A percentile compares a stretch with the other conserved stretches of the same genome.
Conservation (phyloP, 2,888 invertebrate genomes). For the Chymomyza fuscimana region DNA sequence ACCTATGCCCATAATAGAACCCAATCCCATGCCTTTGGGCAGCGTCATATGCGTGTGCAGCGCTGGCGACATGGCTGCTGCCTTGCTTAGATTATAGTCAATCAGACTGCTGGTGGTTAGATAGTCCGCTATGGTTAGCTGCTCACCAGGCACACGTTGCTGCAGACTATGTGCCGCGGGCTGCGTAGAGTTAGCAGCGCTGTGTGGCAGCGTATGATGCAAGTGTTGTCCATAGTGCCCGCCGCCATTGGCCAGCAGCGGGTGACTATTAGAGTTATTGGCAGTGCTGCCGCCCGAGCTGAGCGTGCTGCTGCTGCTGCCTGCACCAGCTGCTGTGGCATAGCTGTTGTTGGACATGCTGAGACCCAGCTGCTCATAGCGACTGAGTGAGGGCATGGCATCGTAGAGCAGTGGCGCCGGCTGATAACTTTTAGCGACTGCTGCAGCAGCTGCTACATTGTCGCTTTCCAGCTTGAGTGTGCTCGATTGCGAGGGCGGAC, state of each 20-base stretch:
- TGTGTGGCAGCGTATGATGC: constrained; percentile 75
- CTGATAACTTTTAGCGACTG: constrained; percentile 71
- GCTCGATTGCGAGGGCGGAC: constrained; percentile 78
- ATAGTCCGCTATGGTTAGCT: constrained; percentile 77
- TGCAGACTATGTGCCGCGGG: constrained; percentile 53
- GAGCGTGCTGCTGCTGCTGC: constrained; percentile 57
- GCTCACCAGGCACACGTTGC: constrained; percentile 64
- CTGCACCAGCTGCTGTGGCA: constrained; percentile 57
- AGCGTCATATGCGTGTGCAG: constrained; percentile 69
- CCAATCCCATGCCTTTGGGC: constrained; percentile 70
- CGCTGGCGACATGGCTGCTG: constrained; percentile 57
- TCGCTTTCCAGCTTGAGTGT: constrained; percentile 78
- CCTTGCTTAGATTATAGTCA: constrained; percentile 77
- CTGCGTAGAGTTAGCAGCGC: constrained; percentile 37
- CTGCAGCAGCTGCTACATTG: constrained; percentile 27
- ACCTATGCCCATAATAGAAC: constrained; percentile 43
- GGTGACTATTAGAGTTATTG: constrained; percentile 28
- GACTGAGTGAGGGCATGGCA: constrained; percentile 75
- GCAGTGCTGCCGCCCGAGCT: constrained; percentile 35
- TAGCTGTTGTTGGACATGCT: constrained; percentile 65
- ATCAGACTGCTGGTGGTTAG: constrained; percentile 78
- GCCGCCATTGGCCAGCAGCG: constrained; percentile 44
- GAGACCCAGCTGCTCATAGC: constrained; percentile 75
- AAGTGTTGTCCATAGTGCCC: constrained; percentile 58
- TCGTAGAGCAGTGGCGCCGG: constrained; percentile 75